These are phyloP conservation scores for Heliangelus exortis DNA, from an alignment of 2,797 vertebrate genomes.

Conservation along the genomic window DNA sequence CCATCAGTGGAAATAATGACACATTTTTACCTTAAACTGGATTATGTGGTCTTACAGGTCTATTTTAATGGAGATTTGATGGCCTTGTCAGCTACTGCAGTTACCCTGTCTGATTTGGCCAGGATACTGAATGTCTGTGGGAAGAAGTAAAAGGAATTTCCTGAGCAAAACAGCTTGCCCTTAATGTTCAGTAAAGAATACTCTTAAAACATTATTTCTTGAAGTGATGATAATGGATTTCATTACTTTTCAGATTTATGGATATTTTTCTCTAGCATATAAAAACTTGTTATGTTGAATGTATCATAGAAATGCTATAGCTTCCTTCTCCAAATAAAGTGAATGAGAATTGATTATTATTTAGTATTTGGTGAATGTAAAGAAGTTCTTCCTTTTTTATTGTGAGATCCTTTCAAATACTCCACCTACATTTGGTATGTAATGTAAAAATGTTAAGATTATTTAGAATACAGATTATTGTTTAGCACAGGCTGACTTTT, in stretches of 20 bases:
- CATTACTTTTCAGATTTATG: not conserved
- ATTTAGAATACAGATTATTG: not conserved
- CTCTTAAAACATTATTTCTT: not conserved
- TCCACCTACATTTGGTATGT: not conserved
- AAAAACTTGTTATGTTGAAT: not conserved
- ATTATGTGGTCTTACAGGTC: slow-evolving; percentile 23
- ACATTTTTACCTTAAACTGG: slow-evolving; percentile 26
- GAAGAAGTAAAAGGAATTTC: not conserved
- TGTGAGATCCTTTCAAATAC: not conserved
- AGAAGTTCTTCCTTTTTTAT: not conserved
- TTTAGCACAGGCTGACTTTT: not conserved
- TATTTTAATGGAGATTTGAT: slow-evolving; percentile 45
- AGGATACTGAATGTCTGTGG: not conserved
- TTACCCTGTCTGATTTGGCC: not conserved
- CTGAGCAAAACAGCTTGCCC: not conserved
- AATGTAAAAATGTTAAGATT: not conserved
- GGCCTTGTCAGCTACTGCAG: not conserved
- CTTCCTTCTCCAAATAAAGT: not conserved
- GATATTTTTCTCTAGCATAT: not conserved
- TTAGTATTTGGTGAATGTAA: not conserved
- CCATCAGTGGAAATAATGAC: slow-evolving; percentile 42
- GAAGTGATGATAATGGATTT: not conserved
- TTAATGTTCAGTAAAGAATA: not conserved
- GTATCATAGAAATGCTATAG: not conserved
- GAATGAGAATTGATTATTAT: not conserved